These are phyloP conservation scores for Glyptemys insculpta DNA, from an alignment of 2,797 vertebrate genomes.

Conservation along the genomic window DNA sequence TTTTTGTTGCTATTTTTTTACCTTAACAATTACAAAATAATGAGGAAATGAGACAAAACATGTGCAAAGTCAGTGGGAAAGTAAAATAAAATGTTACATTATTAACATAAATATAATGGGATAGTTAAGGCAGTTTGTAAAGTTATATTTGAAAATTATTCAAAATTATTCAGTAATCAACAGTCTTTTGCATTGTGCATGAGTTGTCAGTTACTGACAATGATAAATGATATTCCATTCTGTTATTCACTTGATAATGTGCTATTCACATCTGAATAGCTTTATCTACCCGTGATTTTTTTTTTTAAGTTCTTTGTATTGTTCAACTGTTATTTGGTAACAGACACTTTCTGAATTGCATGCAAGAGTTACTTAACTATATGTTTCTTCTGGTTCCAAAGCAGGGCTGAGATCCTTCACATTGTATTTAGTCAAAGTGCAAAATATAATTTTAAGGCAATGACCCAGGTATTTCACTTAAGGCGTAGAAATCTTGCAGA, in stretches of 20 bases:
- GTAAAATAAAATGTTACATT: conserved; percentile 25
- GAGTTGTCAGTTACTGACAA: conserved; percentile 65
- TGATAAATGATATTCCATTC: conserved; percentile 72
- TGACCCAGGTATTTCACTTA: conserved; percentile 36
- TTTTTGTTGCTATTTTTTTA: not conserved
- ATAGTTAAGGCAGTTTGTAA: conserved; percentile 35
- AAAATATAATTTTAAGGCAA: conserved; percentile 44
- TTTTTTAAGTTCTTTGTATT: conserved; percentile 48
- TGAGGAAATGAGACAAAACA: conserved; percentile 29
- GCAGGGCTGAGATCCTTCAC: not conserved
- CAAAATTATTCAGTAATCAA: conserved; percentile 71
- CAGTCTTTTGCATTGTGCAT: conserved; percentile 41
- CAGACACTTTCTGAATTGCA: conserved; percentile 1
- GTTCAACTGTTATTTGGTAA: conserved; percentile 50
- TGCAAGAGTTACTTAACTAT: conserved; percentile 11
- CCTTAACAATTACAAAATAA: conserved; percentile 42
- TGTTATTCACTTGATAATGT: conserved; percentile 70
- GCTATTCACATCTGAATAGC: conserved; percentile 70
- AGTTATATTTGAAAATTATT: conserved; percentile 63
- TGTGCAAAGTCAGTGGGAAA: not conserved
- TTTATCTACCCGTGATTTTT: conserved; percentile 63
- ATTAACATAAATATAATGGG: conserved; percentile 47
- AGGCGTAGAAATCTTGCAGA: conserved; percentile 32
- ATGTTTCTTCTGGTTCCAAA: conserved; percentile 41
- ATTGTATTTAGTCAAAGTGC: conserved; percentile 38